These are phyloP conservation scores for Haliclystus octoradiatus DNA, from an alignment of 30 jellyfish, hydroid and myxozoan species.

Conservation along the genomic window DNA sequence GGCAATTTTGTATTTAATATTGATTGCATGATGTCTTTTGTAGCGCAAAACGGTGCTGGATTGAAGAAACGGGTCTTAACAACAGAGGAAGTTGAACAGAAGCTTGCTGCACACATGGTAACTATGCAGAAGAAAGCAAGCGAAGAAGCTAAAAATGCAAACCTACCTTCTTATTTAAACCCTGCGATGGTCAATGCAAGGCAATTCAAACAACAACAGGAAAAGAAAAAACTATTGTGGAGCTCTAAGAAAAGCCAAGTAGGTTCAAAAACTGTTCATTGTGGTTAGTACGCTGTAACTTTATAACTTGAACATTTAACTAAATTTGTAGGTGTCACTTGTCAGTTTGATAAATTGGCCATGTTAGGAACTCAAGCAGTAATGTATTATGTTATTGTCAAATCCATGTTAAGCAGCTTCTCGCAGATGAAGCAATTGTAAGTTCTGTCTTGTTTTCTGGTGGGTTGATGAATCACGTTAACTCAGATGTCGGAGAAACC, in stretches of 20 bases:
- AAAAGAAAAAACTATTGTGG: constrained; percentile 81
- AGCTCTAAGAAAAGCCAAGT: constrained; percentile 49
- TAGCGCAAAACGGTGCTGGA: constrained; percentile 49
- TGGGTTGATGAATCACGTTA: too few relatives aligned
- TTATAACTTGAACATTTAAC: not conserved
- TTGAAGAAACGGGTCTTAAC: constrained; percentile 43
- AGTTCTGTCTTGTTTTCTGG: too few relatives aligned
- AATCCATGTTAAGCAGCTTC: too few relatives aligned
- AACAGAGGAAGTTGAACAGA: constrained; percentile 82
- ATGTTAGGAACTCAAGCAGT: too few relatives aligned
- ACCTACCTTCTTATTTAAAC: constrained; percentile 78
- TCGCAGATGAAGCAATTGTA: too few relatives aligned
- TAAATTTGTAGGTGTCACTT: not conserved
- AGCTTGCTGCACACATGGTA: constrained; percentile 52
- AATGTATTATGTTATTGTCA: too few relatives aligned
- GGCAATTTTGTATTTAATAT: not conserved
- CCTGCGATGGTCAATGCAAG: constrained; percentile 94
- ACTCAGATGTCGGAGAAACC: too few relatives aligned
- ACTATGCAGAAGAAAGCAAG: constrained; percentile 63
- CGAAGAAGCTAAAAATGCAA: constrained; percentile 70
- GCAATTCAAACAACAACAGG: constrained; percentile 89
- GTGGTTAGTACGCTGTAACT: not conserved
- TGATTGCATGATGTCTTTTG: not conserved
- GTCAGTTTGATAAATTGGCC: not conserved
- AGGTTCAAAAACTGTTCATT: not conserved